Percentiles rank a stretch among this genome's conserved stretches.
These are phyloP conservation scores for Pseudobourletiella spinata DNA, from an alignment of 1,140 invertebrate genomes.

Conservation along the genomic window DNA sequence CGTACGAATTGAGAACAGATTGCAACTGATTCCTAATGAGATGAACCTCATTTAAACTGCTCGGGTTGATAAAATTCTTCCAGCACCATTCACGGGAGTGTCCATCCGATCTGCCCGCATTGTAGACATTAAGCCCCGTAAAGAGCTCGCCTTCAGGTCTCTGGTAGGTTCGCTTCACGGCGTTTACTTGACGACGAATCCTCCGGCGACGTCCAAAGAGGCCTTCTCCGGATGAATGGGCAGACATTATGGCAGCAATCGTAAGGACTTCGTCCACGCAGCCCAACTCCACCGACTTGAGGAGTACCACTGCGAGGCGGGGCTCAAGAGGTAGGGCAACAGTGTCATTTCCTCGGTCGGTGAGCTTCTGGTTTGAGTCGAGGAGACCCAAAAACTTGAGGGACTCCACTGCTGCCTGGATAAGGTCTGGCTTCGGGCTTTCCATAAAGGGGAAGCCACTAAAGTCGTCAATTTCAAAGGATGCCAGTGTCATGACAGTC, in stretches of 20 bases:
- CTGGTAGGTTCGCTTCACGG: not conserved
- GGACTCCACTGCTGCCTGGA: slow-evolving; percentile 96
- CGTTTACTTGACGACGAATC: not conserved
- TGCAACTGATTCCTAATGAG: not conserved
- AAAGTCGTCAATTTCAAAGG: slow-evolving; percentile 96
- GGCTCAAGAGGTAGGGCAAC: slow-evolving; percentile 98
- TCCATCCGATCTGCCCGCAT: not conserved
- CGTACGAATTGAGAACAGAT: too few relatives aligned
- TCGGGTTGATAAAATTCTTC: not conserved
- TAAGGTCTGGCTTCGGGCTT: slow-evolving; percentile 96
- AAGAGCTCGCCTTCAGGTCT: not conserved
- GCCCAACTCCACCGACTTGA: slow-evolving; percentile 90
- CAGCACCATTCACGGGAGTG: not conserved
- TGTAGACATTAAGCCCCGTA: not conserved
- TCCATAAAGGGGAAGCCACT: slow-evolving; percentile 99
- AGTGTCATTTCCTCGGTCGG: slow-evolving; percentile 92
- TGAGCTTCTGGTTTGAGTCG: slow-evolving; percentile 91
- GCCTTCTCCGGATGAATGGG: slow-evolving; percentile 48
- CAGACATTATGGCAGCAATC: slow-evolving; percentile 97
- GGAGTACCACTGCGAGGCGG: slow-evolving; percentile 96
- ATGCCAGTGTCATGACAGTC: slow-evolving; percentile 94
- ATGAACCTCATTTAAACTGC: not conserved
- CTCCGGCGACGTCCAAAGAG: not conserved
- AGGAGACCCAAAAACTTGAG: slow-evolving; percentile 92
- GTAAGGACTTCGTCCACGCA: slow-evolving; percentile 99